Base-by-base conservation (phyloP, 2,888 invertebrate species). In the Drosophila sordidula region DNA sequence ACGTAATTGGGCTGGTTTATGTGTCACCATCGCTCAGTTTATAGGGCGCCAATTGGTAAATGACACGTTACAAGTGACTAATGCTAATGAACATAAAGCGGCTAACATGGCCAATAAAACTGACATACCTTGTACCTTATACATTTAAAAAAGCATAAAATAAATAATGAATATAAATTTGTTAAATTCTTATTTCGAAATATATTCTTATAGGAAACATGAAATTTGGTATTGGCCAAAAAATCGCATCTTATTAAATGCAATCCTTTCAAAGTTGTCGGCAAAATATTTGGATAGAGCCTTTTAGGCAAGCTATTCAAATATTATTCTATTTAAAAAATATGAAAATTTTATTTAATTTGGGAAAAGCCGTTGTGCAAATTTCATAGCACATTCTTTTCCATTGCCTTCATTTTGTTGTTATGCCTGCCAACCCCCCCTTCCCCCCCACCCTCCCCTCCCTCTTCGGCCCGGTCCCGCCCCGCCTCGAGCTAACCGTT, bases 1-100 rank as follows among this genome's bases (percentile, higher is more conserved):
- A 52, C 39, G 45, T 64, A 71, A 64, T 75, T 75, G 64, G 12
- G 29, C 41, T 64, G 57, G 71, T 64, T 75, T 75, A 70, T 75
- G 75, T 64, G 52, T 71, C 59, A 54, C 52, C 38, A 52, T 4
- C 22, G 50, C 49, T 34, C n/a, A 36, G 46, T 61, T 69, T 70
- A 75, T 55, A 49, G 51, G 29, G 26, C 32, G 55, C 49, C 50
- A 61, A 63, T 45, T 52, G 62, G 29, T 44, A 36, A 45, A 55
- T 29, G 55, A 55, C 73, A 46, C 38, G 59, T 50, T 42, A 9
- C 49, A 11, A 6, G 46, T 66, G 76, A 72, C 63, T 74, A 67
- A 70, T 66, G 73, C 38, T 58, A 66, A 63, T 74, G 55, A 45
- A 29, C 18, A 29, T 45, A 12, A 18, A 47, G 11, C 6, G 36